Base-by-base conservation (phyloP, 1,140 invertebrate species). In the Potamilus streckersoni region DNA sequence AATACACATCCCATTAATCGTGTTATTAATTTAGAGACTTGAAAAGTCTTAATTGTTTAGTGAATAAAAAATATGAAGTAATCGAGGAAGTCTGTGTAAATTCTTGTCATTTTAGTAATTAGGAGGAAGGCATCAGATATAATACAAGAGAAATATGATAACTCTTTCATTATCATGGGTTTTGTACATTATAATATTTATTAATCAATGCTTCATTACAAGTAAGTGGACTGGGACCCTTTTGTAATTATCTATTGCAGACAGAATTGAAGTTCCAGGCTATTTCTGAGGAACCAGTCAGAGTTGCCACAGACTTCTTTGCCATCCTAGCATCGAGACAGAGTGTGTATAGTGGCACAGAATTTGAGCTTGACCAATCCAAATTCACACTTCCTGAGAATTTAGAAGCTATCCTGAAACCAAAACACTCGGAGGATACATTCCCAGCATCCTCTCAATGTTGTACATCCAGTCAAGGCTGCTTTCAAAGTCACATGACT, bases 401-500 rank as follows among this genome's bases (percentile, higher is more conserved):
- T 12, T 31, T 69, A 8, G 60, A 65, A 27, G 27, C 49, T 56
- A 27, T 38, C 19, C 59, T 23, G 20, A 65, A 68, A n/a, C 56
- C 63, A 31, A 74, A 55, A 6, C 12, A 57, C 0, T 19, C 15
- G 11, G 58, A 14, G 20, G 38, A 79, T 17, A 49, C 38, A 49
- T 49, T 49, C n/a, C 23, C 20, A 57, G 56, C 58, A 59, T 38
- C 6, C 23, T 57, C 38, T 5, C 14, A 5, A 2, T 20, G 56
- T 49, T 20, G 27, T 27, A 13, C 62, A 27, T 56, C 19, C 59
- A 71, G 56, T 68, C 64, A 73, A 16, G 71, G 67, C 27, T 82
- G 79, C 73, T 73, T 79, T 49, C 73, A 76, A 38, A 80, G 70
- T 63, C 79, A 80, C 65, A 79, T 80, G 76, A 78, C 78, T 1